Evolutionary conservation across 1,140 invertebrate species (phyloP), one percentile per base, ranked within the genome.

Genomic region (Cryptotermes secundus): DNA sequence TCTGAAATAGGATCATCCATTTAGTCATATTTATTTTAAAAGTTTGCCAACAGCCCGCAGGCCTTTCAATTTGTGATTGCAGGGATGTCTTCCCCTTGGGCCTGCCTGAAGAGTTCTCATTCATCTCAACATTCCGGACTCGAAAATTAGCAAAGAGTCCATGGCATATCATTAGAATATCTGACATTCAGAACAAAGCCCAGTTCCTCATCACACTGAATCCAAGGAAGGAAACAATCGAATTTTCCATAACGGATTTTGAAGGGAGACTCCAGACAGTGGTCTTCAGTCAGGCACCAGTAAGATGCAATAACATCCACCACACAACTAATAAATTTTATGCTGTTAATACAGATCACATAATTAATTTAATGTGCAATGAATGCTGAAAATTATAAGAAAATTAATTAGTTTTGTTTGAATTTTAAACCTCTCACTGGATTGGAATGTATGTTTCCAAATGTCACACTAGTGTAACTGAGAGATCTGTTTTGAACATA

Each of bases 181-280:
- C 91, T 19, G 92, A 95, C 88, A 87, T 91, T 3, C 89, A 92
- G 79, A 90, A 91, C 10, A 89, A 90, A 53, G 90, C 93, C 0
- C 93, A 95, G 88, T 95, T 96, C 88, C 90, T 93, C 0, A 89
- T 96, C 12, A 93, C 93, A 0, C 87, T 96, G 82, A 92, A 96
- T 87, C 95, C 95, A 0, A 89, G 89, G 85, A 89, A 89, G 83
- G 90, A 91, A 86, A 91, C 90, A 31, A 89, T 96, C 38, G 94
- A 95, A 85, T 92, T 96, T 85, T 92, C 92, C 26, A 90, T 93
- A 45, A 88, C 91, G 2, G 92, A 93, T 86, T 91, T 91, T 85
- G 90, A 93, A 84, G 92, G 92, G 79, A 87, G 90, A 79, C 86
- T 94, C 42, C 93, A 94, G 89, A 94, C 92, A 1, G 86, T 94